Evolutionary conservation across 2,113 vertebrate species (phyloP), one percentile per base, ranked within the genome.

Genomic region (Pleuronectes platessa): DNA sequence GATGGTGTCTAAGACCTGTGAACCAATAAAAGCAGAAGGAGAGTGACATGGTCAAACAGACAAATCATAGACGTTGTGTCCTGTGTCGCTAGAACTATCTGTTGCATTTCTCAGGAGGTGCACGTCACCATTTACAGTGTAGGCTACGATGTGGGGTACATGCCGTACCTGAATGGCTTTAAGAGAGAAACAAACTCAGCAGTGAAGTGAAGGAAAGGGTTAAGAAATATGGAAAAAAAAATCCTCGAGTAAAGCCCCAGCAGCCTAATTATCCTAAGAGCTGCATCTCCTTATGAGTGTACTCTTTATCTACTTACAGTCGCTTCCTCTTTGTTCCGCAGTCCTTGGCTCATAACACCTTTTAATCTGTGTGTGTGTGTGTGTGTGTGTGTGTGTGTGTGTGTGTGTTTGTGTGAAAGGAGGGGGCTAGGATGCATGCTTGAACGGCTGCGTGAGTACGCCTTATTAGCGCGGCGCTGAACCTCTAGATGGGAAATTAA

Each of bases 231-330:
- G 53, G 53, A 10, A 74, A 63, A 71, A 24, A 7, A 74, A 63
- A 40, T 62, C 31, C 54, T 68, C 74, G 54, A 74, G n/a, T 64
- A 35, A 80, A 68, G 67, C 61, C 79, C 76, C 80, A 86, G 85
- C 80, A 75, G 76, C 71, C 84, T 88, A 83, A 89, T 90, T 90
- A 89, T 87, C 84, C 77, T 76, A 89, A 86, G 37, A 86, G 70
- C 82, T 71, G 79, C 74, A 86, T 88, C 85, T 90, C 64, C 62
- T 82, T 78, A 60, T 76, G 83, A 85, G 79, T 77, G 77, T 67
- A 86, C 69, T 83, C 86, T 86, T 85, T 82, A 87, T 91, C 88
- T 92, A 85, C 89, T 90, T 91, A 82, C 58, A 74, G 75, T 91
- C 82, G 74, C 65, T 70, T 73, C 61, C 68, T 82, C 88, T 95